Evolutionary conservation across 2,113 vertebrate genomes (phyloP).

Genomic region (Sander lucioperca): DNA sequence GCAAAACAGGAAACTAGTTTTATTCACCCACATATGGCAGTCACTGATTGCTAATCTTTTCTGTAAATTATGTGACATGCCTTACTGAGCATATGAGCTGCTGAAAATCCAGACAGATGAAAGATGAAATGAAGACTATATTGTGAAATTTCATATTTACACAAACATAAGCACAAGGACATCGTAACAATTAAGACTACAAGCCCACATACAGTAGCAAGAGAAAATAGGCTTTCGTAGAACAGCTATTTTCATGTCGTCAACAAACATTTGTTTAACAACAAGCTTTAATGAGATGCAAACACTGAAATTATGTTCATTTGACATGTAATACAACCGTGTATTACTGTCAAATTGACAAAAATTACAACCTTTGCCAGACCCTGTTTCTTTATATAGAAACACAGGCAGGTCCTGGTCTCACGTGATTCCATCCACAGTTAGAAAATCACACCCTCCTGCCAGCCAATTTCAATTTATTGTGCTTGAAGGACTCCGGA

Average conservation of each 20-base stretch:
- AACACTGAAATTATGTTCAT: neutral
- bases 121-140: neutral
- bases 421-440: slow-evolving; percentile 23
- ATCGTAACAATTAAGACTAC: neutral
- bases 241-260: neutral
- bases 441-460: slow-evolving; percentile 35
- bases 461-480: slow-evolving; percentile 58
- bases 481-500: slow-evolving; percentile 68
- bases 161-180: neutral
- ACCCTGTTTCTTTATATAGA: neutral
- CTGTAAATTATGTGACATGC: neutral
- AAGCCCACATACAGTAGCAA: neutral
- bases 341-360: slow-evolving; percentile 16
- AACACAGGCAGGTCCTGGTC: slow-evolving; percentile 15
- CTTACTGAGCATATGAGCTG: neutral
- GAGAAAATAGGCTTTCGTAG: neutral
- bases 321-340: neutral
- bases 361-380: slow-evolving; percentile 3
- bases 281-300: neutral
- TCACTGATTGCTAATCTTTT: neutral
- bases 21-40: neutral
- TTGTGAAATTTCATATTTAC: neutral
- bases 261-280: neutral
- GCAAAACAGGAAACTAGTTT: neutral
- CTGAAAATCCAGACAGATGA: neutral